Evolutionary conservation across 2,797 vertebrate species (phyloP), one percentile per base, ranked within the genome.

Genomic region (Betta splendens): DNA sequence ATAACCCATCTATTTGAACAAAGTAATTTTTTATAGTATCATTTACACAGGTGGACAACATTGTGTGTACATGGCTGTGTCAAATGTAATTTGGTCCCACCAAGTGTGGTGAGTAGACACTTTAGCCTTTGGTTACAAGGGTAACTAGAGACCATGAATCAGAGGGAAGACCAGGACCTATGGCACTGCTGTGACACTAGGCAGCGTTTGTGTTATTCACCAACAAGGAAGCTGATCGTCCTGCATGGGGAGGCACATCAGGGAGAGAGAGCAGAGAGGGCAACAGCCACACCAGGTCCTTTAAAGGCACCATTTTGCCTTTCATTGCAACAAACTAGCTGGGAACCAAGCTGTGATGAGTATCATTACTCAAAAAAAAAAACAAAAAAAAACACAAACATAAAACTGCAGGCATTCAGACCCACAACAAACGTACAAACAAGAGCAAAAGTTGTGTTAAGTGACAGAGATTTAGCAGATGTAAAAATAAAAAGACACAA

Each of bases 221-320:
- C 87, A 94, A 94, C 28, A 89, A 92, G 29, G 92, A 89, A 84
- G 93, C 84, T 63, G 94, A 91, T 65, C 86, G 90, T 81, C 93
- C 93, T 90, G 93, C 71, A 55, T 62, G 69, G 53, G 60, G 73
- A 81, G 72, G 74, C 79, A 86, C 65, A 75, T 75, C 68, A 80
- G 49, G 61, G 54, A 55, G 15, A 55, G 15, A 54, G 37, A 75
- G 53, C 10, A 39, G 22, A 58, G 46, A 64, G 40, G 44, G 37
- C 45, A 51, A 65, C 43, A 39, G 59, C 31, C 36, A 50, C 55
- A 32, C 2, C 1, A 3, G 17, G 38, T 61, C 50, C 50, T 44
- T 52, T 13, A 22, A 36, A 55, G 9, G 8, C 51, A 45, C n/a
- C 18, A 5, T 38, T 23, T n/a, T 18, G 10, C 26, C 16, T 10